Evolutionary conservation across 1,140 invertebrate species (phyloP), one percentile per base, ranked within the genome.

Genomic region (Pseudomyrmex sp.): DNA sequence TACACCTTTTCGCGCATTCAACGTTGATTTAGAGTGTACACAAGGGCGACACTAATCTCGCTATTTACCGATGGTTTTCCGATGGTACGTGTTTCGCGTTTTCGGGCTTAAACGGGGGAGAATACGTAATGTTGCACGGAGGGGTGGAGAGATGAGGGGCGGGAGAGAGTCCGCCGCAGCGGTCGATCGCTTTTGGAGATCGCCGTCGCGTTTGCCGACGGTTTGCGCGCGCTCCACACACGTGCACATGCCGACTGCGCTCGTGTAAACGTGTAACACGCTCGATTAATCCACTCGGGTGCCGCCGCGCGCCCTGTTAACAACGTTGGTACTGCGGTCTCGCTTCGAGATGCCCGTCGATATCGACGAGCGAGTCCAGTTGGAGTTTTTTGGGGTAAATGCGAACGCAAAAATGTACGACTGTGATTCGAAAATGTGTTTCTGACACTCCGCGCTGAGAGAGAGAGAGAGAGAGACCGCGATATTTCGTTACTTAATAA

Each of bases 261-360:
- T 54, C 59, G 50, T 85, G 77, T 82, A 85, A 85, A 85, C 77
- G 68, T 69, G 77, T 82, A 74, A 85, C 69, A 82, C 77, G 76
- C 83, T 82, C 77, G 83, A 85, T 85, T 85, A 85, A 85, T 82
- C 77, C 75, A 80, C 65, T 70, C 48, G 26, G 35, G 44, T 68
- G 74, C 54, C n/a, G 62, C 23, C n/a, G 62, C 23, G 52, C 76
- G 56, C 58, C 26, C 65, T 73, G 83, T 85, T 85, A 85, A 85
- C 83, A 85, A 82, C 69, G 68, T 73, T 66, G 52, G 35, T 82
- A 35, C 69, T 73, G 69, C 46, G 83, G 83, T 84, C 50, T 59
- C 10, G n/a, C 66, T 35, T 50, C 83, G 66, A 80, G 35, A 35
- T 35, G 35, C 70, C 44, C 18, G 56, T 54, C 20, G 35, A n/a